Conservation (phyloP, 2,113 vertebrate species). For the Psilopsiagon aurifrons region DNA sequence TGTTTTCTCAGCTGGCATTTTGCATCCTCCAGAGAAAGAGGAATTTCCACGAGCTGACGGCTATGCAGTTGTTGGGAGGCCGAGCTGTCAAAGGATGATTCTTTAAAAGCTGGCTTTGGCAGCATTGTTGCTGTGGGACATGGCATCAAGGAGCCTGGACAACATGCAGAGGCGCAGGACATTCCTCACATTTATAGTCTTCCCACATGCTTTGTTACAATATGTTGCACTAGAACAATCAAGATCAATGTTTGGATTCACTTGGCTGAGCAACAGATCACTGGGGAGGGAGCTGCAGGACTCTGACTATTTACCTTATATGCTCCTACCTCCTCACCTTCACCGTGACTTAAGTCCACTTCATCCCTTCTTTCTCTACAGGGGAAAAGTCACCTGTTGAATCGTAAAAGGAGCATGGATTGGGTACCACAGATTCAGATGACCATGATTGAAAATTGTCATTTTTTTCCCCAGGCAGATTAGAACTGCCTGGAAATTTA, state of each 20-base stretch:
- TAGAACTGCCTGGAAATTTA: neutral
- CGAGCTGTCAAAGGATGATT: slow-evolving; percentile 41
- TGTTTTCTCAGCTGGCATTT: slow-evolving; percentile 32
- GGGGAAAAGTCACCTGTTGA: neutral
- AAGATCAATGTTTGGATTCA: neutral
- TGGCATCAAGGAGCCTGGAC: slow-evolving; percentile 3
- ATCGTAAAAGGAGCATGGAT: neutral
- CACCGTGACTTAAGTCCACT: neutral
- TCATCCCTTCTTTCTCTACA: neutral
- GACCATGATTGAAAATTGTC: neutral
- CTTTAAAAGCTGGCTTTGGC: slow-evolving; percentile 51
- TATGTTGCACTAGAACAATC: neutral
- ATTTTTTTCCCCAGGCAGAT: neutral
- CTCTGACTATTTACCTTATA: neutral
- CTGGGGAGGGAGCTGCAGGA: neutral
- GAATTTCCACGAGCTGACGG: slow-evolving; percentile 55
- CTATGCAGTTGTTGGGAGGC: neutral
- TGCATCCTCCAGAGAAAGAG: slow-evolving; percentile 22
- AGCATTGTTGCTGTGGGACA: slow-evolving; percentile 37
- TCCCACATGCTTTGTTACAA: neutral
- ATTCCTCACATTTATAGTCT: slow-evolving; percentile 39
- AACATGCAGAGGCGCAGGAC: neutral
- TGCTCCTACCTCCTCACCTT: neutral
- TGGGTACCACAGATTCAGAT: neutral
- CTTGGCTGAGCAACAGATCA: neutral